phyloP scores from a whole-genome alignment of 2,888 invertebrate genomes.

The Agonopterix arenella region DNA sequence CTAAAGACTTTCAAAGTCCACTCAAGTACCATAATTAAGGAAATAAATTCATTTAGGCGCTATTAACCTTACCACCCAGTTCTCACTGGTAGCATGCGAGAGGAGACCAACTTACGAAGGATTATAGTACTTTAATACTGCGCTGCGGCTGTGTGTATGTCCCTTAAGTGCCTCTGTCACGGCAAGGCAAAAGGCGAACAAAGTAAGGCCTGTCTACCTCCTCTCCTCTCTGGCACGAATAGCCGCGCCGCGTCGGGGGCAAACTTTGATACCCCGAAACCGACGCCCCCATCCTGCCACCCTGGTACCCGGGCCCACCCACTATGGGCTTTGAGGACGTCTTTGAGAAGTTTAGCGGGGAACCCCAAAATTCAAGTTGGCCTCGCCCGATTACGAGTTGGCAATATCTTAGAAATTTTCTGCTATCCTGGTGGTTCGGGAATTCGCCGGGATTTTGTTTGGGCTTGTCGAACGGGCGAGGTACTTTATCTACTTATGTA shows the following conservation, averaged over 20 bases:
- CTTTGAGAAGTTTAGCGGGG: conserved; percentile 72
- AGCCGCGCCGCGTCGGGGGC: conserved; percentile 55
- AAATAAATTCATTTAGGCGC: too few relatives aligned
- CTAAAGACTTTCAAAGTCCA: too few relatives aligned
- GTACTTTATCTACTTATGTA: too few relatives aligned
- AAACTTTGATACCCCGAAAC: conserved; percentile 71
- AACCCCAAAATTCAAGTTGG: conserved; percentile 72
- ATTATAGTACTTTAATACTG: conserved; percentile 54
- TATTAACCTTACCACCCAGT: too few relatives aligned
- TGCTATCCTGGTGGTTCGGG: conserved; percentile 49
- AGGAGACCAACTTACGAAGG: conserved; percentile 18
- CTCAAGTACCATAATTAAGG: too few relatives aligned
- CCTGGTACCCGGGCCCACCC: conserved; percentile 59
- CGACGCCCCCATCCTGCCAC: conserved; percentile 44
- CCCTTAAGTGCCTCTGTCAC: conserved; percentile 74
- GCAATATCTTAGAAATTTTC: conserved; percentile 70
- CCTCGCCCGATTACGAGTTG: conserved; percentile 67
- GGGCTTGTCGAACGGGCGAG: neutral
- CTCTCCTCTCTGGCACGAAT: conserved; percentile 5
- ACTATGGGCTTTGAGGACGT: conserved; percentile 70
- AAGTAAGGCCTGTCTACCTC: conserved; percentile 50
- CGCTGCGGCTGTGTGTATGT: conserved; percentile 53
- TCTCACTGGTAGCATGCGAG: neutral
- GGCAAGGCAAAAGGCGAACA: conserved; percentile 73
- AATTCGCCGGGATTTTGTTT: conserved; percentile 15